phyloP scores from a whole-genome alignment of 53 echinoderm and acorn worm species.

The Crossaster papposus region DNA sequence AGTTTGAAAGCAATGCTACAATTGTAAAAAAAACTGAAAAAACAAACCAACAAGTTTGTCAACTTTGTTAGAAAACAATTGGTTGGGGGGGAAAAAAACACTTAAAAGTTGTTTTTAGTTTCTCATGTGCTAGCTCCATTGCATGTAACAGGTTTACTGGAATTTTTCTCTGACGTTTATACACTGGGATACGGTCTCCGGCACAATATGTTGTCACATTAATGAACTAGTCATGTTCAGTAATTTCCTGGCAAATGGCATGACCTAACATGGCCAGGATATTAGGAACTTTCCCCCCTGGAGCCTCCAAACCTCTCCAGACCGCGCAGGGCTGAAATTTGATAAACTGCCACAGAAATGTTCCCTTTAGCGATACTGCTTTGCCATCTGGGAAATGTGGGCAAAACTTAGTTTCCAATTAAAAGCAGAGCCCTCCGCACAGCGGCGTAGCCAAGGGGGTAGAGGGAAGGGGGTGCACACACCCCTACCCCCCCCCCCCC shows the following conservation, averaged over 20 bases:
- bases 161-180: not conserved
- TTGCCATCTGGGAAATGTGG: not conserved
- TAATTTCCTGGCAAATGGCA: constrained; percentile 24
- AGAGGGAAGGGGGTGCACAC: no score
- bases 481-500: no score
- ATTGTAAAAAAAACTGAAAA: no score
- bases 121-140: no score
- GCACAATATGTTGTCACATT: constrained; percentile 5
- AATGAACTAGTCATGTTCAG: constrained; percentile 43
- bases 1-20: no score
- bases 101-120: no score
- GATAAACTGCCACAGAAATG: not conserved
- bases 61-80: no score
- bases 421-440: not conserved
- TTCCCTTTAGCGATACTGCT: not conserved
- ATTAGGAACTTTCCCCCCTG: constrained; percentile 37
- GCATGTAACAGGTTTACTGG: no score
- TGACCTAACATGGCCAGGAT: constrained; percentile 18
- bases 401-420: not conserved
- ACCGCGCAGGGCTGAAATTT: not conserved
- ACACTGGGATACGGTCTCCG: not conserved
- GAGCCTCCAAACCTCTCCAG: not conserved
- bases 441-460: no score
- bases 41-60: no score
- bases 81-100: no score